Base-by-base conservation (phyloP, 1,140 invertebrate genomes). In the Heliconius nattereri region DNA sequence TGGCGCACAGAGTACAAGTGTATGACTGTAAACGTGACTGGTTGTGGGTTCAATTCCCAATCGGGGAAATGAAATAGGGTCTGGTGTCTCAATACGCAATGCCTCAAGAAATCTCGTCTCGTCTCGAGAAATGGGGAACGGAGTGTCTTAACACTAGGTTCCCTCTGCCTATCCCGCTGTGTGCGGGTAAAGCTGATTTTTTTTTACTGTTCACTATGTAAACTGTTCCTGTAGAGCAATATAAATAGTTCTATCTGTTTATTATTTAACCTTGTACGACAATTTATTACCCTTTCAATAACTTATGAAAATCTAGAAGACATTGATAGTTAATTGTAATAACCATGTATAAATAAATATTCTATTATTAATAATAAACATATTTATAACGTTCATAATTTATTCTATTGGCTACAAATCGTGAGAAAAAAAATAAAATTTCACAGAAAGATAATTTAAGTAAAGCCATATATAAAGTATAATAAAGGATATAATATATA, bases 241-340 rank as follows among this genome's bases (percentile, higher is more conserved):
- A 29, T 6, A 19, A 5, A 29, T 29, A 66, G 13, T 29, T 66
- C 60, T 16, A 29, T 13, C 7, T 66, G 26, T 26, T 66, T 66
- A 66, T 66, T 29, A 66, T 66, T 66, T 66, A 66, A 66, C 60
- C 60, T 66, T 66, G 60, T 29, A 23, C 26, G 60, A 29, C 60
- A 66, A 66, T 66, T 66, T 66, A 66, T 66, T 29, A 29, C 57
- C 2, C 9, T 66, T 66, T 66, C 60, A 66, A 66, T 66, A 66
- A 66, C 60, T 66, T 66, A 66, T 29, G 60, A 66, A 66, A 66
- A 66, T 66, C 23, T 66, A 66, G 8, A 66, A 66, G 60, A 66
- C 60, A 66, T 66, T 66, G 60, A 66, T 66, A 1, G 60, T 66
- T 66, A 66, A 66, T 66, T 66, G 60, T 66, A 66, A 66, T 29